These are phyloP conservation scores for Aurelia aurita DNA, from an alignment of 30 jellyfish, hydroid and myxozoan genomes.

Conservation along the genomic window DNA sequence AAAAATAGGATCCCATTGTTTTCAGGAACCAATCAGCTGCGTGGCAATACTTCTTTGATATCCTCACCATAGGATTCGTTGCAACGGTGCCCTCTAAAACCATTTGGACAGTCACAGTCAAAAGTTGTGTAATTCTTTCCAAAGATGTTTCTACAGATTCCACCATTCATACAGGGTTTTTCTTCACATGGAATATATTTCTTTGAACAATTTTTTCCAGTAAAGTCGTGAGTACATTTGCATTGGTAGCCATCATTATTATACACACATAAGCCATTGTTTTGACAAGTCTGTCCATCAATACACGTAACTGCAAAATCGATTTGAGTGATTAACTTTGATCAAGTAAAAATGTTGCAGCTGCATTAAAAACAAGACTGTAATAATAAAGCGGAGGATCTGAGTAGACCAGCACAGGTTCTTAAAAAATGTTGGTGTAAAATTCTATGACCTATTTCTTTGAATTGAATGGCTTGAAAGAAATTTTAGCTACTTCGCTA, in stretches of 20 bases:
- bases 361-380: too few relatives aligned
- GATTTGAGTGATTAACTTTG: too few relatives aligned
- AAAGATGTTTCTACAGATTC: neutral
- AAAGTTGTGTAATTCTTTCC: neutral
- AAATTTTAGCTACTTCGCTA: too few relatives aligned
- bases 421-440: too few relatives aligned
- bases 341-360: too few relatives aligned
- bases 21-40: neutral
- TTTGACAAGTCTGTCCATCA: neutral
- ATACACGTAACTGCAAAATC: too few relatives aligned
- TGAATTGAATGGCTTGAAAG: too few relatives aligned
- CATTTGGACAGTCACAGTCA: neutral
- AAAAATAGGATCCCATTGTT: too few relatives aligned
- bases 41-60: neutral
- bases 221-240: slow-evolving; percentile 3
- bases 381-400: too few relatives aligned
- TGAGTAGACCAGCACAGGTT: too few relatives aligned
- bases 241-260: neutral
- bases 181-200: neutral
- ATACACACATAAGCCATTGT: neutral
- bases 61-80: neutral
- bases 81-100: neutral
- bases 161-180: slow-evolving; percentile 2
- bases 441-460: too few relatives aligned
- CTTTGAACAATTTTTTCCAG: slow-evolving; percentile 14